Base-by-base conservation (phyloP, 2,888 invertebrate species). In the Nezara viridula region DNA sequence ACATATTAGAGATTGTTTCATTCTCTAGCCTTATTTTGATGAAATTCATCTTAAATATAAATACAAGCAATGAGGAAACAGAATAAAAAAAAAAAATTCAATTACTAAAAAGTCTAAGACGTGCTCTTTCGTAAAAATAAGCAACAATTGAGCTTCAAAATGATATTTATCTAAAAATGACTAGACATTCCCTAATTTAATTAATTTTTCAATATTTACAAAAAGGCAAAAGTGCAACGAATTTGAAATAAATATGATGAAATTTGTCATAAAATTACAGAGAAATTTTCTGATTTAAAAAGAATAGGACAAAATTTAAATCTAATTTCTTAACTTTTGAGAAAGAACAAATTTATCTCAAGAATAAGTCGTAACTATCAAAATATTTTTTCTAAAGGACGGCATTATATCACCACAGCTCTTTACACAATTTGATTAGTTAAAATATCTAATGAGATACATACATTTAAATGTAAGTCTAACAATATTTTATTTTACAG, bases 381-480 rank as follows among this genome's bases (percentile, higher is more conserved):
- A 73, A 44, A 24, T 81, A 81, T 81, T 81, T 81, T 81, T 44
- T 40, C n/a, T n/a, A 81, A 24, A 81, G 81, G 81, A 81, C 81
- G 81, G 81, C 81, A 81, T 81, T 81, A 44, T 81, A 81, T 44
- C n/a, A 81, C 40, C 44, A 81, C 81, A 81, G 81, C 44, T 81
- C 44, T 19, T 44, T n/a, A 81, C 10, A 7, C 10, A 7, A 73
- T 73, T 73, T 37, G 19, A 32, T 73, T 73, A 19, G 19, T 60
- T 37, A 73, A 73, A 73, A 73, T 37, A 37, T 37, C 66, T 73
- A 73, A 73, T 32, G 32, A 32, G 32, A 32, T 66, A 32, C 16
- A 32, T 16, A 7, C 24, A 37, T 37, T 73, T 37, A 37, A 73
- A 66, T 66, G 32, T 66, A 32, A 27, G 27, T 66, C 16, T 32